Evolutionary conservation across 2,888 invertebrate genomes (phyloP).

Genomic region (Netelia fuscicornis): DNA sequence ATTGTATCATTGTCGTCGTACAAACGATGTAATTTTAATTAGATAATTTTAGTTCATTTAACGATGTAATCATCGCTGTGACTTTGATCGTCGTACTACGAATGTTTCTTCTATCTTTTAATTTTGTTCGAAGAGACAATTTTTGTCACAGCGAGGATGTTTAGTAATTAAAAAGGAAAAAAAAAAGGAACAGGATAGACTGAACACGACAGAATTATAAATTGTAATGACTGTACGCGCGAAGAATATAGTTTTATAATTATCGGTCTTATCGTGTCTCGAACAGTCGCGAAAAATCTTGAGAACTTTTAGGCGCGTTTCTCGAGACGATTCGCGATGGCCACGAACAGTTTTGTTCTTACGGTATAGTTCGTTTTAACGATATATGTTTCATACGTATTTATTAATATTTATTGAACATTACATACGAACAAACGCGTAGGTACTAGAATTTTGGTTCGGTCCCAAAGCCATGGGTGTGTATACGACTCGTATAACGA

Average conservation of each 20-base stretch:
- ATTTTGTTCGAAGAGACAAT: constrained; percentile 10
- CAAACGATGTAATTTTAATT: constrained; percentile 16
- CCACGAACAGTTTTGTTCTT: constrained; percentile 17
- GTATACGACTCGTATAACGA: background rate
- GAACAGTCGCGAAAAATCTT: constrained; percentile 29
- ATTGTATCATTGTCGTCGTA: constrained; percentile 14
- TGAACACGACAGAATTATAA: constrained; percentile 3
- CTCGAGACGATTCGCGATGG: constrained; percentile 26
- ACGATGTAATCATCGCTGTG: background rate
- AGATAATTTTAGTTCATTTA: constrained; percentile 6
- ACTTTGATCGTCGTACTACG: background rate
- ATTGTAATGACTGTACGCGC: constrained; percentile 15
- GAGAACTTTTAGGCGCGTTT: constrained; percentile 18
- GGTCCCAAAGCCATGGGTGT: constrained; percentile 55
- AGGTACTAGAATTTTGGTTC: constrained; percentile 68
- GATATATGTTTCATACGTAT: constrained; percentile 46
- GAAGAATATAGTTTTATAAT: constrained; percentile 26
- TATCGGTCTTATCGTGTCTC: constrained; percentile 24
- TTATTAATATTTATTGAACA: constrained; percentile 61
- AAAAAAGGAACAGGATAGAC: background rate
- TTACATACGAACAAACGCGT: constrained; percentile 51
- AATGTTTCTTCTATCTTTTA: background rate
- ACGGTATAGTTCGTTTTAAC: constrained; percentile 49
- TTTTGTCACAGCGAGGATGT: constrained; percentile 11
- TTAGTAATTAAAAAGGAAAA: background rate